Percentiles rank a stretch among this genome's conserved stretches.
phyloP scores from a whole-genome alignment of 1,140 invertebrate species.

The Harlomillsia oculata region DNA sequence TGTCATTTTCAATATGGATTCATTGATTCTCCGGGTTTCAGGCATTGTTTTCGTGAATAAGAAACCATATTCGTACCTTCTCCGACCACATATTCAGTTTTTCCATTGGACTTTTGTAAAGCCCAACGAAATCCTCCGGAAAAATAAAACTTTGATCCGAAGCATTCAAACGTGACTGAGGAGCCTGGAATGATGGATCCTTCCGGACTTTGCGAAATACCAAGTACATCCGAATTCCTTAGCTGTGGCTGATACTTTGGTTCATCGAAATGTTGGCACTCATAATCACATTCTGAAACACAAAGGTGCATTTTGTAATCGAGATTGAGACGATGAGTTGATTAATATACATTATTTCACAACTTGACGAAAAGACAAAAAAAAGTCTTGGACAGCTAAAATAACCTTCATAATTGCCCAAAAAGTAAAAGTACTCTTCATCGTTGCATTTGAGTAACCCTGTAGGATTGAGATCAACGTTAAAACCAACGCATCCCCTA shows the following conservation, averaged over 20 bases:
- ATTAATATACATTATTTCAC: background rate
- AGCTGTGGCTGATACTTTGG: slow-evolving; percentile 8
- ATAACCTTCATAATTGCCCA: slow-evolving; percentile 13
- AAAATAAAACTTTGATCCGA: slow-evolving; percentile 15
- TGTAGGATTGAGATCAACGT: slow-evolving; percentile 3
- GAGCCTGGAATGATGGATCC: background rate
- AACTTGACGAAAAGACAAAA: background rate
- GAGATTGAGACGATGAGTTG: background rate
- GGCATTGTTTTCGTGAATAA: background rate
- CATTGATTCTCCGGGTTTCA: background rate
- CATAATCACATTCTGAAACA: slow-evolving; percentile 14
- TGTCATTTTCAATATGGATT: background rate
- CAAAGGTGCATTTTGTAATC: background rate
- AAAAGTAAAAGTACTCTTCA: slow-evolving; percentile 21
- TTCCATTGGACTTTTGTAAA: slow-evolving; percentile 3
- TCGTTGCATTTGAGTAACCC: slow-evolving; percentile 20
- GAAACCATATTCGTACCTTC: background rate
- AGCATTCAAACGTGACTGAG: slow-evolving; percentile 14
- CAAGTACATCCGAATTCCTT: slow-evolving; percentile 7
- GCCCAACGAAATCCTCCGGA: slow-evolving; percentile 23
- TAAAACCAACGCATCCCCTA: slow-evolving; percentile 9
- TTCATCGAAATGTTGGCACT: slow-evolving; percentile 15
- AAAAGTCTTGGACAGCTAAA: background rate
- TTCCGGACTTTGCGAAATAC: slow-evolving; percentile 8
- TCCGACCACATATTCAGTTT: slow-evolving; percentile 8